Conservation (phyloP, 2,113 vertebrate species). For the Coregonus clupeaformis region DNA sequence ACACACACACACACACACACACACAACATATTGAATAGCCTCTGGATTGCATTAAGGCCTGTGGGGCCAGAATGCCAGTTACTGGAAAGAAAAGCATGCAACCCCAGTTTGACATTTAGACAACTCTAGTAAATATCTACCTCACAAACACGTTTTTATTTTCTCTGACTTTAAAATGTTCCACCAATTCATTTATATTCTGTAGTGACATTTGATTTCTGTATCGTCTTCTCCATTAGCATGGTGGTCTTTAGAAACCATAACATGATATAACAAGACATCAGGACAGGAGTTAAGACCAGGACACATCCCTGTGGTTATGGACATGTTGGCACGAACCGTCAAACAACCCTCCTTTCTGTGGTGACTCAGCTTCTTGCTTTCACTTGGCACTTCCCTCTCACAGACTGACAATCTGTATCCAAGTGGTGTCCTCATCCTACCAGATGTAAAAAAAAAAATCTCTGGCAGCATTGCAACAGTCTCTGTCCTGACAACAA, state of each 20-base stretch:
- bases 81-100: neutral
- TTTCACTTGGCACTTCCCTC: conserved; percentile 17
- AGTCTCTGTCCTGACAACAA: neutral
- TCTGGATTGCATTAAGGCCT: neutral
- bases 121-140: neutral
- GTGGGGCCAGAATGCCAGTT: neutral
- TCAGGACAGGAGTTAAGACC: neutral
- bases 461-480: neutral
- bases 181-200: no score
- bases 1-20: neutral
- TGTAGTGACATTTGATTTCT: no score
- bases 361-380: conserved; percentile 3
- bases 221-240: no score
- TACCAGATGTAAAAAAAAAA: no score
- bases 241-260: no score
- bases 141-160: neutral
- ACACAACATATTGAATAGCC: neutral
- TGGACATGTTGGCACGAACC: conserved; percentile 10
- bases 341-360: conserved; percentile 14
- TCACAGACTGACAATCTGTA: neutral
- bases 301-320: conserved; percentile 20
- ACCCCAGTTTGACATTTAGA: neutral
- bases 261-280: neutral
- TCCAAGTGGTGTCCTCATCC: neutral
- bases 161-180: no score